These are phyloP conservation scores for Pao palembangensis DNA, from an alignment of 2,113 vertebrate species.

Conservation along the genomic window DNA sequence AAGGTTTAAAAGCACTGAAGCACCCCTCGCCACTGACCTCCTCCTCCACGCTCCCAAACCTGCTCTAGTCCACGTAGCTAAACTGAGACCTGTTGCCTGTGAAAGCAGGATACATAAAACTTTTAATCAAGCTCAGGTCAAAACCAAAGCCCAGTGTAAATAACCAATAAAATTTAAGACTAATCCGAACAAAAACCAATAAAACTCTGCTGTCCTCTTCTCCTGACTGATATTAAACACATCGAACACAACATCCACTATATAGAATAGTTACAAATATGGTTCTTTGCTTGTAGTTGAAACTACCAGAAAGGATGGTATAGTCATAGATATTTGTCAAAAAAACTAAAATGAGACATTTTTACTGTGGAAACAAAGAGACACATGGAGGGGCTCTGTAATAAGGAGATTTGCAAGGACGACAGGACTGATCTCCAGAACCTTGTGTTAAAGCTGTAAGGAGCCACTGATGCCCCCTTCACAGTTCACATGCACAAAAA, in stretches of 20 bases:
- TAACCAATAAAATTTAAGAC: conserved; percentile 30
- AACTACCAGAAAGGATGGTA: conserved; percentile 17
- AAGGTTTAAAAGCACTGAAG: conserved; percentile 4
- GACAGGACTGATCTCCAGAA: conserved; percentile 31
- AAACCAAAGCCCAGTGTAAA: conserved; percentile 32
- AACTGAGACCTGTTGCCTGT: conserved; percentile 6
- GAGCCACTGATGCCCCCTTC: conserved; percentile 12
- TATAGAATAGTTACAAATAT: neutral
- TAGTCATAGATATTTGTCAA: neutral
- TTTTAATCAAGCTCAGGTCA: conserved; percentile 40
- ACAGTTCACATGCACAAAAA: conserved; percentile 27
- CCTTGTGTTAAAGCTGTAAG: conserved; percentile 16
- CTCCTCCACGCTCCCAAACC: conserved; percentile 1
- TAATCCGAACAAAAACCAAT: conserved; percentile 40
- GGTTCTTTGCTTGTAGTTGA: neutral
- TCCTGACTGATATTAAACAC: conserved; percentile 35
- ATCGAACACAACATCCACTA: conserved; percentile 15
- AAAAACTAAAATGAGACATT: too few species aligned
- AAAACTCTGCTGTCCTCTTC: conserved; percentile 21
- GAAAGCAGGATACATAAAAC: neutral
- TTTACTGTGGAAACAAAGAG: too few species aligned
- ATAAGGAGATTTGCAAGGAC: neutral
- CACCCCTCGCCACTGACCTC: neutral
- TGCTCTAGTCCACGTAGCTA: neutral
- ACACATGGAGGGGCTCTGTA: neutral